Evolutionary conservation across 1,140 invertebrate species (phyloP), one percentile per base, ranked within the genome.

Genomic region (Mylabris phalerata): DNA sequence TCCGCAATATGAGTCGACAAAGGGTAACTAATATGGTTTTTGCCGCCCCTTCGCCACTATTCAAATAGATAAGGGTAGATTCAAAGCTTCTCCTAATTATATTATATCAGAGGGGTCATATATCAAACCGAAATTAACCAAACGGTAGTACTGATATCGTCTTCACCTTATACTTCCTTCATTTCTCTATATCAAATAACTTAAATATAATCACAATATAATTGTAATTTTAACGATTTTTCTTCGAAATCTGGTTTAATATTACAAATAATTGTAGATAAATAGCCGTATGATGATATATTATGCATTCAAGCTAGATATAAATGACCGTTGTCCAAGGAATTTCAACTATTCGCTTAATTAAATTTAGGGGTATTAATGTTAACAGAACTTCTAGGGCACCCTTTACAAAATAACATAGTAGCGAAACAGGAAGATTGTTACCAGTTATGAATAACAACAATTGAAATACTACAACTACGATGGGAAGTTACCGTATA

Each of bases 1-100:
- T 32, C 47, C 64, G 68, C 67, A 70, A 70, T 67, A 59, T 55
- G 62, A 66, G 50, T 62, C 62, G 57, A 62, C 62, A 70, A 70
- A 69, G 68, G 70, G 70, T 71, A 72, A 72, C 70, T 71, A 72
- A 71, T 71, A 71, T 61, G 70, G 64, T 72, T 72, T 72, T 72
- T 71, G 69, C 69, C 61, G 62, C 61, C 70, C 68, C 68, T 71
- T 64, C 64, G 51, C 70, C 64, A 71, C 70, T 72, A 72, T 70
- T 72, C 70, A 71, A 72, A 71, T 72, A 72, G 70, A 72, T 71
- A 72, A 72, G 70, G 69, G 70, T 71, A 64, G 65, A 67, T 68
- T 67, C 67, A 67, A 67, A 66, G 67, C 68, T 69, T 62, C 67
- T 69, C 67, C 69, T 72, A 72, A 72, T 72, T 72, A 72, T 72